phyloP scores from a whole-genome alignment of 2,888 invertebrate species.

The Microdon myrmicae region DNA sequence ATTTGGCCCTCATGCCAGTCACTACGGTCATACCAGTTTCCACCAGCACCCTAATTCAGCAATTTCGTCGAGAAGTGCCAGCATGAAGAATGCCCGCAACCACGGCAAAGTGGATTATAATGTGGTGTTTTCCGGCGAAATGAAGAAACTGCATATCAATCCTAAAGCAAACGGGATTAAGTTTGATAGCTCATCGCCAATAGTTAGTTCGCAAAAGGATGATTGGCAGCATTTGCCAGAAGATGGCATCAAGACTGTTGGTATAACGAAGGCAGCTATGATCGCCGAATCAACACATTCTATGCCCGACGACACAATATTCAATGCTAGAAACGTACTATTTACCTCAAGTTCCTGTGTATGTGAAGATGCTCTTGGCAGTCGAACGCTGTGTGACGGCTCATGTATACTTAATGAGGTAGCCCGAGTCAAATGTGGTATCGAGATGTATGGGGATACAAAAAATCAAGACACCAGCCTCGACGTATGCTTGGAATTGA shows the following conservation, averaged over 20 bases:
- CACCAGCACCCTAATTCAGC: conserved; percentile 20
- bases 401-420: conserved; percentile 61
- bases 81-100: conserved; percentile 37
- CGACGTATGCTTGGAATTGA: conserved; percentile 25
- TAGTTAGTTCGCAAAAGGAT: conserved; percentile 59
- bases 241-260: conserved; percentile 60
- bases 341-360: conserved; percentile 53
- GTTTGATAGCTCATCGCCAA: conserved; percentile 13
- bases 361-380: conserved; percentile 60
- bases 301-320: conserved; percentile 12
- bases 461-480: conserved; percentile 8
- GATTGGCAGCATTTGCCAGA: conserved; percentile 62
- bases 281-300: conserved; percentile 25
- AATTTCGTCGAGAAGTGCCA: conserved; percentile 39
- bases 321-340: conserved; percentile 31
- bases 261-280: conserved; percentile 43
- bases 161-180: conserved; percentile 31
- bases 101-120: conserved; percentile 31
- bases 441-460: conserved; percentile 22
- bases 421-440: conserved; percentile 54
- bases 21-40: conserved; percentile 23
- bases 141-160: conserved; percentile 31
- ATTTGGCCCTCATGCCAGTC: conserved; percentile 48
- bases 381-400: conserved; percentile 59
- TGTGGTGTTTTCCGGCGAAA: conserved; percentile 36